A percentile compares a stretch with the other conserved stretches of the same genome.
phyloP scores from a whole-genome alignment of 2,888 invertebrate species.

The Leptopilina drosophilae region DNA sequence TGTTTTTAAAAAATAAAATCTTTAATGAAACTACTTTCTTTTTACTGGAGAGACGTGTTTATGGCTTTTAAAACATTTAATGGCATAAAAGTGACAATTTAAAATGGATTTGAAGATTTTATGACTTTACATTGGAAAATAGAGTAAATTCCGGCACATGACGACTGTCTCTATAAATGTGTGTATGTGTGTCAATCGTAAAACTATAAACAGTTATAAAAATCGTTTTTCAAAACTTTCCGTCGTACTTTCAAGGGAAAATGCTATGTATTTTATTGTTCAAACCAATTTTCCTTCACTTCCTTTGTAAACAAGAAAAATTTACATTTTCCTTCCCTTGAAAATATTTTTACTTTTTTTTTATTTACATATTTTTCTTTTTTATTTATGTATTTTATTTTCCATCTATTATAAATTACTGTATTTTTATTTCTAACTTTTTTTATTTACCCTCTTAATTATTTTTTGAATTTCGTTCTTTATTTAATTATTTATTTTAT shows the following conservation, averaged over 20 bases:
- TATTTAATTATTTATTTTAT: too few species aligned
- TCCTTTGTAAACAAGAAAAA: background rate
- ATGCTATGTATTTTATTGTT: background rate
- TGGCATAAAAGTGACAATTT: background rate
- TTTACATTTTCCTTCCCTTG: too few species aligned
- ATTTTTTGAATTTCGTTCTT: too few species aligned
- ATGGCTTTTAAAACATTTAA: conserved; percentile 1
- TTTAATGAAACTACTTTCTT: too few species aligned
- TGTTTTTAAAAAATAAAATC: too few species aligned
- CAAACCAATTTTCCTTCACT: background rate
- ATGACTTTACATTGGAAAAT: background rate
- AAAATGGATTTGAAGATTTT: background rate
- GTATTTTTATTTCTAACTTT: too few species aligned
- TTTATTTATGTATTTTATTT: too few species aligned
- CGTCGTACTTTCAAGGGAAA: background rate
- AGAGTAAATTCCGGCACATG: background rate
- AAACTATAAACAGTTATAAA: conserved; percentile 13
- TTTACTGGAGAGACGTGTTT: background rate
- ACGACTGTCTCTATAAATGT: background rate
- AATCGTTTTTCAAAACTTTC: background rate
- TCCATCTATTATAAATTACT: too few species aligned
- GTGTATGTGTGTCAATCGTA: conserved; percentile 7
- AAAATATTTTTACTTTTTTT: too few species aligned
- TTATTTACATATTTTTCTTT: too few species aligned
- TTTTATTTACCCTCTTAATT: too few species aligned